These are phyloP conservation scores for Catharus minimus DNA, from an alignment of 2,113 vertebrate species.

Conservation along the genomic window DNA sequence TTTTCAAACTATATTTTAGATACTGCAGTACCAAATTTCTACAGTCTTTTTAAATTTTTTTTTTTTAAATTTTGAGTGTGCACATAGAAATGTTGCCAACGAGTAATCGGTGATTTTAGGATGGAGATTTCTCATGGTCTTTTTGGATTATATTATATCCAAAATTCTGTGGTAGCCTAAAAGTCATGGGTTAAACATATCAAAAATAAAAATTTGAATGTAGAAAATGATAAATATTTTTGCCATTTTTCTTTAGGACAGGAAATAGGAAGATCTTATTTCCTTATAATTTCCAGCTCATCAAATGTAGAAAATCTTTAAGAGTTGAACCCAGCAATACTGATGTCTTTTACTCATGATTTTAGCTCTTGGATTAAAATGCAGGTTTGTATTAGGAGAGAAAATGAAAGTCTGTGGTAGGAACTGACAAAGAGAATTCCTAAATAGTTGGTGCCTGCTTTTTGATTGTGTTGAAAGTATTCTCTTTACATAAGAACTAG, in stretches of 20 bases:
- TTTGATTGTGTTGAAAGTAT: not conserved
- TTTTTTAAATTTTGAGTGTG: not conserved
- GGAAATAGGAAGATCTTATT: not conserved
- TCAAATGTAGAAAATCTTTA: not conserved
- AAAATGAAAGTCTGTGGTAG: not conserved
- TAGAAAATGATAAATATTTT: not conserved
- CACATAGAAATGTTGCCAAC: not conserved
- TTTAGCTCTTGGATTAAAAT: not conserved
- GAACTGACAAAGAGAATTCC: not conserved
- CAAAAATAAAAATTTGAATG: not conserved
- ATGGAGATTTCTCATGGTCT: not conserved
- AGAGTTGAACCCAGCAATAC: not conserved
- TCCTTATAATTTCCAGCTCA: not conserved
- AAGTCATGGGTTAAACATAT: not conserved
- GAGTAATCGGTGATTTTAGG: not conserved
- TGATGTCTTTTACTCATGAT: not conserved
- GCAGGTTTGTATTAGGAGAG: not conserved
- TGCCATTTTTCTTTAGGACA: not conserved
- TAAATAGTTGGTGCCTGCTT: not conserved
- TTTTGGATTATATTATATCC: not conserved
- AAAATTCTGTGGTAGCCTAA: not conserved
- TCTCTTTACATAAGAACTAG: not conserved
- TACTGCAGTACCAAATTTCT: not conserved
- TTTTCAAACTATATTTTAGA: not conserved
- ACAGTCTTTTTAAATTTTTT: not conserved